Evolutionary conservation across 2,888 invertebrate genomes (phyloP), one percentile per base, ranked within the genome.

Genomic region (Diabrotica balteata): DNA sequence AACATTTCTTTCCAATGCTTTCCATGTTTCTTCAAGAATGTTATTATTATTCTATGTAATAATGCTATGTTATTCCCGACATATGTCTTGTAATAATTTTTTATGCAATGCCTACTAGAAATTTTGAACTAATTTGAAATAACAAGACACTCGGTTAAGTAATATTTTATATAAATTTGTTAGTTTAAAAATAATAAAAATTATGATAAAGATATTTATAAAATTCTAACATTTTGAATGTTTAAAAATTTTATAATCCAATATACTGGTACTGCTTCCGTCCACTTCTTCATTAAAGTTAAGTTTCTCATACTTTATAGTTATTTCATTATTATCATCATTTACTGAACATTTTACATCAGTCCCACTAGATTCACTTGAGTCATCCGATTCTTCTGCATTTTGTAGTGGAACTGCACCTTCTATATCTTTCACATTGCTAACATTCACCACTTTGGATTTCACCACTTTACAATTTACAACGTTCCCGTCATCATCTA

Each of bases 401-500:
- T 17, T 59, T 59, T 47, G 11, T 11, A 61, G 10, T 3, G 45
- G 32, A 10, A 47, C 51, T 11, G 32, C 57, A 7, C 32, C 51
- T 11, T 61, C 52, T 1, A 57, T 17, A 42, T n/a, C 7, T 7
- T 54, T 7, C 11, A 67, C 22, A 7, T 63, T 10, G 17, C 47
- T 44, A 17, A 51, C 53, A 3, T 45, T 32, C n/a, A 63, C 17
- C 43, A 63, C 45, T 8, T 51, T 66, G 3, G 88, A 86, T 70
- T 89, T 85, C 8, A 90, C 85, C 9, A 88, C 82, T 78, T 89
- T 85, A 0, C 87, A 86, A 66, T 87, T 86, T 42, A 91, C 85
- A 73, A 91, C 85, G 78, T 90, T 90, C 0, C 91, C 91, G 53
- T 87, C 81, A 11, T 87, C 88, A 75, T 91, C 91, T 0, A 90